phyloP scores from a whole-genome alignment of 2,888 invertebrate species.

The Microplitis manilae region DNA sequence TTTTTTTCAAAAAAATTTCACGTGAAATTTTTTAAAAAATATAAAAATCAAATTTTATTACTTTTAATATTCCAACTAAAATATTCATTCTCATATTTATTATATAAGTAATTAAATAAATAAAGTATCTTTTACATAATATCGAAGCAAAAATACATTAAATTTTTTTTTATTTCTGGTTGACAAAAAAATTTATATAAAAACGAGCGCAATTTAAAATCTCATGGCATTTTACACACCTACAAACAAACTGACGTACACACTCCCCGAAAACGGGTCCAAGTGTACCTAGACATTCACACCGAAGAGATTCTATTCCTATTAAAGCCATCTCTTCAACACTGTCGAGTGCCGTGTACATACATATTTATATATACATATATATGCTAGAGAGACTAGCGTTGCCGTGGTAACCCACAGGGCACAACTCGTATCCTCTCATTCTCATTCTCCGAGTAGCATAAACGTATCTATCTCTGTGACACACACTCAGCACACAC shows the following conservation, averaged over 20 bases:
- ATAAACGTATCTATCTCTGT: conserved; percentile 3
- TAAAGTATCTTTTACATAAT: not conserved
- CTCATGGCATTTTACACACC: not conserved
- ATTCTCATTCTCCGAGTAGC: conserved; percentile 23
- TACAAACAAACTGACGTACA: conserved; percentile 2
- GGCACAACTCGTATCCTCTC: conserved; percentile 38
- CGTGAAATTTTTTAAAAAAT: too few relatives aligned
- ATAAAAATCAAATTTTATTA: too few relatives aligned
- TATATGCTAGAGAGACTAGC: conserved; percentile 28
- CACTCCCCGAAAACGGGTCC: conserved; percentile 32
- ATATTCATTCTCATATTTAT: too few relatives aligned
- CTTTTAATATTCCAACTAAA: too few relatives aligned
- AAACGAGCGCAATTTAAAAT: not conserved
- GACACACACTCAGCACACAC: conserved; percentile 33
- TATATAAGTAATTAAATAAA: not conserved
- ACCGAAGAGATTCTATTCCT: conserved; percentile 49
- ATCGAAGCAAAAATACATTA: not conserved
- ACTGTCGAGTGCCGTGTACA: conserved; percentile 53
- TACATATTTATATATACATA: not conserved
- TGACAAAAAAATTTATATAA: not conserved
- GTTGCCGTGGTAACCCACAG: conserved; percentile 68
- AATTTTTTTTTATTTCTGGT: not conserved
- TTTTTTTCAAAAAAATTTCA: too few relatives aligned
- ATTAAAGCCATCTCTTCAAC: conserved; percentile 67
- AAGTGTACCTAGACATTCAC: not conserved